Base-by-base conservation (phyloP, 2,888 invertebrate species). In the Spatulosminthurus flaviceps region DNA sequence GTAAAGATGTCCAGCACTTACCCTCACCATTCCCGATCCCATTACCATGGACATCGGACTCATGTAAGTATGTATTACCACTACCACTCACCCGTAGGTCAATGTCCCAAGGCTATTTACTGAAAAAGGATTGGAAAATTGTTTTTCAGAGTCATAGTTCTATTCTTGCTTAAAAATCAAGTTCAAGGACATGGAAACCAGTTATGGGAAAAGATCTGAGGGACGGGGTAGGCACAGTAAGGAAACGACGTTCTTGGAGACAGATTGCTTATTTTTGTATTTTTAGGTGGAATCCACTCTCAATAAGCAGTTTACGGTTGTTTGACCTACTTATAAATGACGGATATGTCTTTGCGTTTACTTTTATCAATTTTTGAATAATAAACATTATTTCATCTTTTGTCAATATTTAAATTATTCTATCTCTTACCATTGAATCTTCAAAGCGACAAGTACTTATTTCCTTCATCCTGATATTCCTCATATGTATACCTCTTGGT, bases 1-100 rank as follows among this genome's bases (percentile, higher is more conserved):
- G 64, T 64, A 22, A 64, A 64, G 26, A 64, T 64, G 64, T 64
- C 64, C 11, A 64, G 64, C 16, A 64, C 64, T 2, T 24, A 64
- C 4, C 64, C 64, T 13, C 64, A 64, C n/a, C 64, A 64, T 22
- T 64, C 64, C 16, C 64, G 64, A 22, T 24, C 64, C 4, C 64
- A 64, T 22, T 64, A 24, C 24, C 64, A 64, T 64, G 64, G 19
- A 9, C 64, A 64, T 22, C 24, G 26, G 2, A 22, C 21, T 9
- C 64, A 64, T 26, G 64, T 64, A 22, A 64, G 64, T 64, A n/a
- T n/a, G n/a, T n/a, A n/a, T n/a, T 26, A 4, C 34, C 34, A 34
- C 5, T 34, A 4, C 34, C 9, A 4, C 34, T 34, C 34, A 7
- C n/a, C 51, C n/a, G 51, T 51, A 51, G 51, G 51, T 51, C 51